Base-by-base conservation (phyloP, 2,888 invertebrate genomes). In the Pseudoips prasinana region DNA sequence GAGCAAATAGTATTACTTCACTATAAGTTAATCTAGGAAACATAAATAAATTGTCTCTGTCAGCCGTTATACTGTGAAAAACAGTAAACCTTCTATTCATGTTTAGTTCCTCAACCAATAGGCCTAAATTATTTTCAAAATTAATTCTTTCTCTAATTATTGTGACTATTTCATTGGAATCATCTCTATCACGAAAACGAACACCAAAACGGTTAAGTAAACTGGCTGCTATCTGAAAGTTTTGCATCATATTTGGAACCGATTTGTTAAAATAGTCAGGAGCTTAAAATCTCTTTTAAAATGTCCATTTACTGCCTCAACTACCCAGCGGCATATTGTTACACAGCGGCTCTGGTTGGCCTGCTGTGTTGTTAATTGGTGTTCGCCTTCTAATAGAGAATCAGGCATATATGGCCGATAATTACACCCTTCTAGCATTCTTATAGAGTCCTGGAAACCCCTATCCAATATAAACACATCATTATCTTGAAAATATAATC, bases 1-100 rank as follows among this genome's bases (percentile, higher is more conserved):
- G 25, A 8, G 39, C 39, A 17, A 32, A 37, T 11, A 43, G 17
- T 18, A 37, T 37, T 7, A 39, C 17, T 26, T 42, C 33, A 25
- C 35, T 19, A 20, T 35, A 29, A 10, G 29, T 32, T 8, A 43
- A 22, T 23, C 26, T 19, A 22, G 37, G 43, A 32, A 46, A 42
- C 22, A 24, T 25, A 22, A 32, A 10, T 24, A 44, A 24, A 20
- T 39, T 22, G 23, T 30, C 29, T n/a, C 28, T 19, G 26, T 30
- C 11, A 19, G 14, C 14, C 4, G 22, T 22, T 8, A 8, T 25
- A n/a, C 10, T 25, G 4, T 11, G 7, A 25, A 25, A 25, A 7
- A 7, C 1, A 10, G 25, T 10, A 10, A 10, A 7, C n/a, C 14
- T 9, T 9, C 27, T 7, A 27, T 27, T 27, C 19, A 27, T 10